Conservation (phyloP, 2,797 vertebrate genomes). For the Hoplostethus atlanticus region DNA sequence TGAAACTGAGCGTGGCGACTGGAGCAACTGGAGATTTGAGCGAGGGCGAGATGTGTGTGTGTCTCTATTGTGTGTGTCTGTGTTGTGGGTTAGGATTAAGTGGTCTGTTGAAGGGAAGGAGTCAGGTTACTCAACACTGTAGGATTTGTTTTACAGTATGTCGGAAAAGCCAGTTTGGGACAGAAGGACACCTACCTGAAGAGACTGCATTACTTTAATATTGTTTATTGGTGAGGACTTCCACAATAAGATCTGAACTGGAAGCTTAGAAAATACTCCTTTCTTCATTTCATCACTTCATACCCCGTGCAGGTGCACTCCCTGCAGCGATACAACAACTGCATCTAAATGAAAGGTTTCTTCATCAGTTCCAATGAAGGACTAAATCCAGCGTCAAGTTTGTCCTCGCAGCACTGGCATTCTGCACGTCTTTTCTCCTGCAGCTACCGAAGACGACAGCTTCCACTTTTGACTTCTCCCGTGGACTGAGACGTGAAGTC, state of each 20-base stretch:
- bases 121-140: neutral
- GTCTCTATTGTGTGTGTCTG: constrained; percentile 8
- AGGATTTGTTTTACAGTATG: constrained; percentile 8
- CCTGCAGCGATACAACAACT: constrained; percentile 5
- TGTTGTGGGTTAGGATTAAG: neutral
- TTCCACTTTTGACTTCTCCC: no score
- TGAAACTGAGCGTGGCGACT: constrained; percentile 33
- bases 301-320: neutral
- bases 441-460: no score
- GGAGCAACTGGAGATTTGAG: neutral
- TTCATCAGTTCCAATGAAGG: constrained; percentile 15
- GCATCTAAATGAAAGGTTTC: constrained; percentile 21
- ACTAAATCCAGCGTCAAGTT: neutral
- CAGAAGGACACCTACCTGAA: neutral
- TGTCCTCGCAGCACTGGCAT: neutral
- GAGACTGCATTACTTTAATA: constrained; percentile 9
- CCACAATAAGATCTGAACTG: neutral
- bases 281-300: constrained; percentile 2
- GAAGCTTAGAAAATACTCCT: constrained; percentile 12
- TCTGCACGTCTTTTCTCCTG: no score
- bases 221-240: neutral
- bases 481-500: neutral
- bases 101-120: neutral
- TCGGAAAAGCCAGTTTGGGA: constrained; percentile 1
- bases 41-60: constrained; percentile 15